Base-by-base conservation (phyloP, 2,888 invertebrate genomes). In the Clitarchus hookeri region DNA sequence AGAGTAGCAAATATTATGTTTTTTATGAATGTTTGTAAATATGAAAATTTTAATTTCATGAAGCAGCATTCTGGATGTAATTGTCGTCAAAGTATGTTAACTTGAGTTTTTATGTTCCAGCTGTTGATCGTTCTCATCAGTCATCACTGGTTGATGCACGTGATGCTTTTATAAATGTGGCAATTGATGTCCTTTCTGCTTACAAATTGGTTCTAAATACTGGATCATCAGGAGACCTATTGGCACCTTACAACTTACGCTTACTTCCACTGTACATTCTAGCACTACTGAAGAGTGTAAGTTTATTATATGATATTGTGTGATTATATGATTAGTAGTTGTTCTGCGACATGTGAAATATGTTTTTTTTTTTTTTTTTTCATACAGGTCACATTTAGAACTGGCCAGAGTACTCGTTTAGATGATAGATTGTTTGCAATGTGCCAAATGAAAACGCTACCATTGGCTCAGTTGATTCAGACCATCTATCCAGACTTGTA, bases 141-240 rank as follows among this genome's bases (percentile, higher is more conserved):
- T 96, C 97, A 44, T 97, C 96, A 84, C 93, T 99, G 90, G 93
- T 96, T 12, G 99, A 99, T 92, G 99, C 99, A 0, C 94, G 98
- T 80, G 99, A 99, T 91, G 99, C 99, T 19, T 95, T 99, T 86
- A 96, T 98, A 89, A 99, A 98, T 92, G 98, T 98, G 44, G 97
- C 96, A 0, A 95, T 98, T 87, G 99, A 99, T 93, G 96, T 97
- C 88, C 92, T 98, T 84, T 94, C 95, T 88, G 95, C 97, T 86
- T 97, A 95, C 90, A 95, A 95, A 90, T 90, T 94, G 87, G 92
- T 93, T 4, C 92, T 94, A 89, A 94, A 94, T 79, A 92, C 92
- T 78, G 93, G 93, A 78, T 89, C 92, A 12, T 91, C 92, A 86
- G 92, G 93, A 6, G 94, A 95, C 84, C 93, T 99, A 85, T 92